These are phyloP conservation scores for Hipposideros armiger DNA, from an alignment of 2,113 vertebrate genomes.

Conservation along the genomic window DNA sequence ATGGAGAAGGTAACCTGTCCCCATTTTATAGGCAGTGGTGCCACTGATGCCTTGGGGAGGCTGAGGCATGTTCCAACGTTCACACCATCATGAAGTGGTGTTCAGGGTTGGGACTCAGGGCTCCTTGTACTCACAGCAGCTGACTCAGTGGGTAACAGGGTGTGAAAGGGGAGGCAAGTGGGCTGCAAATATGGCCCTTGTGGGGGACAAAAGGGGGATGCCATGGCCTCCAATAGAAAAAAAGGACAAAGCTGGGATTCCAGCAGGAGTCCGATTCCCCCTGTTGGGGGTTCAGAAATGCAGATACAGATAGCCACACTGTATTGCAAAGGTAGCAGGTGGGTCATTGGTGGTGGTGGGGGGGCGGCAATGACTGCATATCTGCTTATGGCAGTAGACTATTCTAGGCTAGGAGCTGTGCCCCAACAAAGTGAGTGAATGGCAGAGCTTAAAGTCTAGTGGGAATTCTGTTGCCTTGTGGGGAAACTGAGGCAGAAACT, in stretches of 20 bases:
- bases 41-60: fast-evolving
- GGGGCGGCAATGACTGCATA: background rate
- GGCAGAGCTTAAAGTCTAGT: background rate
- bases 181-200: too few relatives aligned
- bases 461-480: background rate
- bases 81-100: too few relatives aligned
- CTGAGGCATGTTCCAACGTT: background rate
- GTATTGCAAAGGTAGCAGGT: background rate
- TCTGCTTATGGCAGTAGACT: fast-evolving
- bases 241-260: background rate
- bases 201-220: background rate
- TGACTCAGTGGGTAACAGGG: fast-evolving
- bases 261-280: background rate
- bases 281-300: background rate
- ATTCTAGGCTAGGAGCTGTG: too few relatives aligned
- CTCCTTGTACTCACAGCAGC: too few relatives aligned
- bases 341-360: fast-evolving
- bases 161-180: background rate
- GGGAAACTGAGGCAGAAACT: background rate
- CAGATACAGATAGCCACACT: background rate
- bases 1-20: background rate
- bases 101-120: background rate
- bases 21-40: background rate
- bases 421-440: background rate
- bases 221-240: fast-evolving